Evolutionary conservation across 2,113 vertebrate species (phyloP).

Genomic region (Phodopus roborovskii): DNA sequence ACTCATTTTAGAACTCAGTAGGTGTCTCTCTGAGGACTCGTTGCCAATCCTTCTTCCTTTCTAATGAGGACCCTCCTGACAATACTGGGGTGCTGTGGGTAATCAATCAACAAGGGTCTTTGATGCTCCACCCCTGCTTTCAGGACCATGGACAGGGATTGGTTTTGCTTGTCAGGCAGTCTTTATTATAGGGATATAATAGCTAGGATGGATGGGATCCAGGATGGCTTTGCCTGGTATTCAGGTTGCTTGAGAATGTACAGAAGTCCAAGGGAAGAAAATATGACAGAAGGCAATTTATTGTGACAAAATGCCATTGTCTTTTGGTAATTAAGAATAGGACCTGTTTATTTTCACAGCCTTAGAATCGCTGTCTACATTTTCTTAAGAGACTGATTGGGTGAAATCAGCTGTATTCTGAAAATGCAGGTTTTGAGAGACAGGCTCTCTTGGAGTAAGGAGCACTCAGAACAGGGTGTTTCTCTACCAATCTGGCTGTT

Average conservation of each 20-base stretch:
- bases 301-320: not conserved
- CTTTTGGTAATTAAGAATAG: not conserved
- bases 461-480: not conserved
- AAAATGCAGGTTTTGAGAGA: not conserved
- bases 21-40: not conserved
- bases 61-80: not conserved
- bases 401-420: not conserved
- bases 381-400: not conserved
- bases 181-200: not conserved
- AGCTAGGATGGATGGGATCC: not conserved
- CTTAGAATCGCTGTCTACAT: not conserved
- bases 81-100: not conserved
- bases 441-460: not conserved
- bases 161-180: not conserved
- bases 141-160: not conserved
- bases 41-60: slow-evolving; percentile 28
- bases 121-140: not conserved
- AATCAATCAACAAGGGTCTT: not conserved
- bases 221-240: not conserved
- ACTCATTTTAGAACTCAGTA: not conserved
- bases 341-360: not conserved
- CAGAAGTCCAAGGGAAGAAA: not conserved
- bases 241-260: not conserved
- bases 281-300: slow-evolving; percentile 12
- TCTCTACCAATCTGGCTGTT: not conserved